Conservation (phyloP, 2,113 vertebrate species). For the Tetraodon nigroviridis region DNA sequence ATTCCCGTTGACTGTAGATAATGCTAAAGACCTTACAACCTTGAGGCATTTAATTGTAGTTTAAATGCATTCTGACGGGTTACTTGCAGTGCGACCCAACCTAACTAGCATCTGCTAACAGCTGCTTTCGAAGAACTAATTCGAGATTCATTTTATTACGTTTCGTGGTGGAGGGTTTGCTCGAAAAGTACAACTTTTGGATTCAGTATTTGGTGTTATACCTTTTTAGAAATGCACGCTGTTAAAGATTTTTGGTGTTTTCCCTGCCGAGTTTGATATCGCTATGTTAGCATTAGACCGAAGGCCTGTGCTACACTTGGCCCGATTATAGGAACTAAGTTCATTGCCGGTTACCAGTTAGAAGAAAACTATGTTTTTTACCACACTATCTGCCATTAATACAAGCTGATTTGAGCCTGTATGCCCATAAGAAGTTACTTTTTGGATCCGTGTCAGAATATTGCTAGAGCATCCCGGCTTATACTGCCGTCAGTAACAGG, state of each 20-base stretch:
- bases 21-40: background rate
- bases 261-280: slow-evolving; percentile 1
- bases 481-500: slow-evolving; percentile 18
- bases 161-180: background rate
- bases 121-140: slow-evolving; percentile 26
- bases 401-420: no score
- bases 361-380: background rate
- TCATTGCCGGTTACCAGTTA: background rate
- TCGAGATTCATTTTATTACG: background rate
- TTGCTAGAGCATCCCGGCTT: background rate
- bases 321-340: slow-evolving; percentile 32
- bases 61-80: slow-evolving; percentile 30
- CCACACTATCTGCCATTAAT: no score
- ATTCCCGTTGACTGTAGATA: background rate
- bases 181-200: background rate
- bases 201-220: background rate
- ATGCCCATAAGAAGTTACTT: no score
- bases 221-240: background rate
- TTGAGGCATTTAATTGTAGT: background rate
- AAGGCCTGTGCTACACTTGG: slow-evolving; percentile 47
- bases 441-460: no score
- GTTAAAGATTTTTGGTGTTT: background rate
- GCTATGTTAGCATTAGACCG: slow-evolving; percentile 22
- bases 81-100: slow-evolving; percentile 38
- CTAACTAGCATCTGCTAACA: slow-evolving; percentile 47